Evolutionary conservation across 2,797 vertebrate genomes (phyloP), one percentile per base, ranked within the genome.

Genomic region (Gallinago stenura): DNA sequence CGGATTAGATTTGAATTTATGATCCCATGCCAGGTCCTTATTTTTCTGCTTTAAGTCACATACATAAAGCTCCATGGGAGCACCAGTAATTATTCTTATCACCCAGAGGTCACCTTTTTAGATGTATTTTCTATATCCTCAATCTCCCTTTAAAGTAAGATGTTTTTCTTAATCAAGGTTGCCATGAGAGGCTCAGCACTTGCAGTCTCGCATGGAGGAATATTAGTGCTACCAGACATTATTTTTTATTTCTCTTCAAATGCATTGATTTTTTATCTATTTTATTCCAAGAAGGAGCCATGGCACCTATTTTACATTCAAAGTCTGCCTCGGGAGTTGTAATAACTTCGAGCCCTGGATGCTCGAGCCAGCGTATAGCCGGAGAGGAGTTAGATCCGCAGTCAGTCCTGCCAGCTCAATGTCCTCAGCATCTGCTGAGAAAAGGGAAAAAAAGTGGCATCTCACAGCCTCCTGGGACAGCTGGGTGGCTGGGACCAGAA

Each of bases 231-330:
- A 83, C 57, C 76, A 91, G 91, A 51, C 37, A 18, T 85, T 71
- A 75, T 69, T 94, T 96, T 93, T 86, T 73, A 90, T 92, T 94
- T 95, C 89, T 91, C 72, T 92, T 86, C 92, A 83, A 93, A 91
- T 10, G 46, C 82, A 94, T 93, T 56, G 92, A 92, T 88, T 95
- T 94, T 92, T 95, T 39, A 89, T 83, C 92, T 91, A 13, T 77
- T 81, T 81, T 69, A 51, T 76, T 91, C 89, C 5, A 15, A 81
- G 90, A 72, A 87, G 53, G 82, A 83, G 61, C 76, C 24, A 50
- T 81, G 84, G 72, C 83, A 89, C 69, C 87, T 96, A 61, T 89
- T 97, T 93, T 75, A 72, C 76, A 94, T 96, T 75, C 95, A 21
- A 16, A 21, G 5, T 31, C 72, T 75, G 82, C 82, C 87, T 89